Conservation (phyloP, 2,888 invertebrate species). For the Acholoe squamosa region DNA sequence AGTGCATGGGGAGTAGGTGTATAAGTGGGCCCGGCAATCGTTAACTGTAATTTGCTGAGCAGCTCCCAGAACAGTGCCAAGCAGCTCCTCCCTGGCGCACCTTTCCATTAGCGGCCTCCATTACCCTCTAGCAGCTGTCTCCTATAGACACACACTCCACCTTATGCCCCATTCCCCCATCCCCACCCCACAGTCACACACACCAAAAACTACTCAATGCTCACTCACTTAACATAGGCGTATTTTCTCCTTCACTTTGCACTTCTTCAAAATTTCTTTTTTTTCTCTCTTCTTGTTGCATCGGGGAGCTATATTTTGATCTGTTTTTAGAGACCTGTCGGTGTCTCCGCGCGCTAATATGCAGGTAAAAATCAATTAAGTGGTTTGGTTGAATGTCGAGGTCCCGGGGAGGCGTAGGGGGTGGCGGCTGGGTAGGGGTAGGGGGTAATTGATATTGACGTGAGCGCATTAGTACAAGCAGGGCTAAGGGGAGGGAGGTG, state of each 20-base stretch:
- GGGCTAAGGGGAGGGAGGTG: neutral
- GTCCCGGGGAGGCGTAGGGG: neutral
- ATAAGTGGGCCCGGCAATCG: neutral
- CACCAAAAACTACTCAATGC: neutral
- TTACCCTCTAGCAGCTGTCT: neutral
- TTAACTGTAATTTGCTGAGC: conserved; percentile 21
- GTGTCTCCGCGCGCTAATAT: conserved; percentile 18
- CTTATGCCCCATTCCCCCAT: neutral
- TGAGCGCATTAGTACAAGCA: neutral
- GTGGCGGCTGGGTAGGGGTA: neutral
- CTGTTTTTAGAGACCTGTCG: neutral
- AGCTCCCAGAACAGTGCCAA: neutral
- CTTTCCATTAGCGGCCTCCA: conserved; percentile 13
- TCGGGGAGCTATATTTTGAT: neutral
- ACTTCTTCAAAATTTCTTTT: neutral
- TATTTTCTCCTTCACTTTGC: neutral
- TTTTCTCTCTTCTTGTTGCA: neutral
- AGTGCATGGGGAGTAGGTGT: neutral
- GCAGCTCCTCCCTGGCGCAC: neutral
- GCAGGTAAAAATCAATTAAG: conserved; percentile 59
- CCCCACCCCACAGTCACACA: neutral
- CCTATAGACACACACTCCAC: neutral
- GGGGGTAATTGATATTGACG: conserved; percentile 41
- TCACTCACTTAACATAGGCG: neutral
- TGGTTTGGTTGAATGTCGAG: neutral